phyloP scores from a whole-genome alignment of 2,888 invertebrate species.

The Athalia circularis region DNA sequence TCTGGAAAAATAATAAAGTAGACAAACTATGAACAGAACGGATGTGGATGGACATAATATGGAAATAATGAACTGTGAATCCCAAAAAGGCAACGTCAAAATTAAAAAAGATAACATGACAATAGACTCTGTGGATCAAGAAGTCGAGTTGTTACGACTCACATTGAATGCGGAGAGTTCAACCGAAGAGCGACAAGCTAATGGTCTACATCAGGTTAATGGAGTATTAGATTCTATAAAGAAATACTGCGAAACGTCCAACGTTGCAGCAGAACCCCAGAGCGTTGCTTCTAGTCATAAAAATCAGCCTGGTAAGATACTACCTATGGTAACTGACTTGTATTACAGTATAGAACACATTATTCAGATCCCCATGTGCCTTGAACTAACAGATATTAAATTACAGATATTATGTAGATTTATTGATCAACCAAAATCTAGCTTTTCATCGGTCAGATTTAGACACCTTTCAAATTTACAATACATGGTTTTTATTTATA shows the following conservation, averaged over 20 bases:
- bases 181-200: conserved; percentile 60
- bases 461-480: no score
- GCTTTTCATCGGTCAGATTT: no score
- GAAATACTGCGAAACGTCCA: conserved; percentile 57
- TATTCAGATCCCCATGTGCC: no score
- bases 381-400: no score
- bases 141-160: conserved; percentile 67
- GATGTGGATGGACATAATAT: conserved; percentile 49
- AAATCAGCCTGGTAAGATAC: conserved; percentile 65
- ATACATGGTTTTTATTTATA: no score
- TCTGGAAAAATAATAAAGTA: conserved; percentile 11
- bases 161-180: conserved; percentile 57
- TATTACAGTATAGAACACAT: no score
- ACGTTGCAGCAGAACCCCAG: conserved; percentile 56
- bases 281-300: conserved; percentile 69
- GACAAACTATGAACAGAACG: neutral
- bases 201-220: conserved; percentile 68
- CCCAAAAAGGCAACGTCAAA: conserved; percentile 57
- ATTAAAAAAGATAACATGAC: conserved; percentile 54
- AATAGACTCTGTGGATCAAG: conserved; percentile 62
- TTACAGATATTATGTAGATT: no score
- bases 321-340: neutral
- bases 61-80: conserved; percentile 54
- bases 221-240: conserved; percentile 65
- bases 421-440: no score